Evolutionary conservation across 2,888 invertebrate species (phyloP).

Genomic region (Polia nebulosa): DNA sequence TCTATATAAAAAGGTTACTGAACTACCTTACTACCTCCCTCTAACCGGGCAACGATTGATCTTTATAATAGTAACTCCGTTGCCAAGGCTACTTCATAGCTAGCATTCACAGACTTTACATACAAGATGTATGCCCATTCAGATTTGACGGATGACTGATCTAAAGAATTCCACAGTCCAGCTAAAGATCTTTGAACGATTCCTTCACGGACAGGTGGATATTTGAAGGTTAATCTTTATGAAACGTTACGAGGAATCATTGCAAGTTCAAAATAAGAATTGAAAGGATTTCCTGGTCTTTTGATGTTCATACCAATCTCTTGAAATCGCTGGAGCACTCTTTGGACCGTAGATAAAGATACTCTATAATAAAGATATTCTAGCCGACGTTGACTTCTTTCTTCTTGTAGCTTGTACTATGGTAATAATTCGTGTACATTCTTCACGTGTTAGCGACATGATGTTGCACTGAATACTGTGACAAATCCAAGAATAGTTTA

Average conservation of each 20-base stretch:
- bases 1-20: not conserved
- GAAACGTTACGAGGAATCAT: not conserved
- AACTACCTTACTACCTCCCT: not conserved
- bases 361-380: too few relatives aligned
- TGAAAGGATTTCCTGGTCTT: conserved; percentile 9
- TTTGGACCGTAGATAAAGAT: too few relatives aligned
- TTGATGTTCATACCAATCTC: too few relatives aligned
- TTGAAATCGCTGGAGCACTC: too few relatives aligned
- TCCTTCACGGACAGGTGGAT: conserved; percentile 30
- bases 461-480: too few relatives aligned
- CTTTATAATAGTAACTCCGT: conserved; percentile 14
- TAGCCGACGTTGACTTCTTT: too few relatives aligned
- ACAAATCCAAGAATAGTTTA: too few relatives aligned
- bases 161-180: conserved; percentile 35
- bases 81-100: conserved; percentile 22
- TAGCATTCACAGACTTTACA: not conserved
- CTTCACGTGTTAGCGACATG: too few relatives aligned
- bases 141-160: conserved; percentile 39
- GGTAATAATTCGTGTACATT: too few relatives aligned
- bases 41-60: conserved; percentile 10
- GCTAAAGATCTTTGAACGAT: conserved; percentile 50
- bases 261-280: not conserved
- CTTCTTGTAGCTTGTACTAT: too few relatives aligned
- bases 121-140: conserved; percentile 36
- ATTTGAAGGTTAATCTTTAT: conserved; percentile 18